These are phyloP conservation scores for Babyrousa celebensis DNA, from an alignment of 2,797 vertebrate species.

Conservation along the genomic window DNA sequence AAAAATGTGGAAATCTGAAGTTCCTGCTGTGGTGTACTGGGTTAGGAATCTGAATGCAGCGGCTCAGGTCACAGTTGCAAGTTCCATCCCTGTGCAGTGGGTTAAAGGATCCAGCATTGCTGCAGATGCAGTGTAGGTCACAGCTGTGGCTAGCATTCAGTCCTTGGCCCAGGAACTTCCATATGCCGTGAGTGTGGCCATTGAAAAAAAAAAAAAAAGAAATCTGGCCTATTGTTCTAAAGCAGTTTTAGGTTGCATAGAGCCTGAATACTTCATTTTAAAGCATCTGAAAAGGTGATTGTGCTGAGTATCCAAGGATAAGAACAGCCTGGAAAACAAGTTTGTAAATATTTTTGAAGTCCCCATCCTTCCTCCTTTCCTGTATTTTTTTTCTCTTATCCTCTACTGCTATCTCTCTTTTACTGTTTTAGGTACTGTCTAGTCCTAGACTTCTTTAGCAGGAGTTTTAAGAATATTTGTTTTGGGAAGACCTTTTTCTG, in stretches of 20 bases:
- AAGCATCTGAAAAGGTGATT: not conserved
- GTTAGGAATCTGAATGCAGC: too few relatives aligned
- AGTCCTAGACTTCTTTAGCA: not conserved
- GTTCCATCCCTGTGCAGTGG: too few relatives aligned
- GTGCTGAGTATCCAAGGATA: not conserved
- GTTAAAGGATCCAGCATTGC: too few relatives aligned
- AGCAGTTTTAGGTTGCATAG: not conserved
- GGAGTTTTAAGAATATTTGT: constrained; percentile 40
- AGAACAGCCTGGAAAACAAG: not conserved
- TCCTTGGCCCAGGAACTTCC: too few relatives aligned
- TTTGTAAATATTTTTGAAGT: not conserved
- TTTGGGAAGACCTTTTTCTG: constrained; percentile 6
- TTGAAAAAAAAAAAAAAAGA: not conserved
- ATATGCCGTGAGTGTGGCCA: too few relatives aligned
- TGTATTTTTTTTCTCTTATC: not conserved
- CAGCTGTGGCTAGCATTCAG: too few relatives aligned
- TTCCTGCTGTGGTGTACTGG: too few relatives aligned
- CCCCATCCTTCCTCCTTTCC: not conserved
- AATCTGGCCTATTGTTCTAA: not conserved
- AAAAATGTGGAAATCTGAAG: not conserved
- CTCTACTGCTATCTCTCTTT: not conserved
- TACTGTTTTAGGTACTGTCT: not conserved
- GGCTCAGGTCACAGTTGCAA: too few relatives aligned
- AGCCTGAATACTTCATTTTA: constrained; percentile 36
- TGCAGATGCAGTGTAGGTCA: too few relatives aligned